Evolutionary conservation across 2,113 vertebrate genomes (phyloP), one percentile per base, ranked within the genome.

Genomic region (Myocastor coypus): DNA sequence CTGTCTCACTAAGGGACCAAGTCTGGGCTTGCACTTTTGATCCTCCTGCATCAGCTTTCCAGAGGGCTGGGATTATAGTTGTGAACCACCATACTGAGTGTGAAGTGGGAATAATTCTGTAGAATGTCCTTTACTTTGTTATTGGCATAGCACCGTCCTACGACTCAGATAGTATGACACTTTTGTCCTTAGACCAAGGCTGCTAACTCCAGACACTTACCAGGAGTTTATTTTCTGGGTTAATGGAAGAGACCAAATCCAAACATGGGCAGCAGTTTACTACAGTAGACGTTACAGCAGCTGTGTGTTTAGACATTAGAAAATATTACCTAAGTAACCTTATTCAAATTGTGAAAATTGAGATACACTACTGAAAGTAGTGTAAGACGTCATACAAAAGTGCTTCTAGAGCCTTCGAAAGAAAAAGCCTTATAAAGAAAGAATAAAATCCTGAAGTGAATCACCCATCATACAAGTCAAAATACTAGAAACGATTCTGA

Each of bases 371-470:
- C 61, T 61, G 24, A 91, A 91, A 71, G 16, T 10, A 80, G 30
- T 37, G 55, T 4, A 73, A 85, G 0, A 57, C 55, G 59, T 57
- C 63, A 66, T 46, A 66, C 78, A 64, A 91, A 95, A 83, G 5
- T 34, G 83, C 64, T 73, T 50, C 52, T 6, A 75, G 30, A 89
- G 73, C 77, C 81, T 84, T 55, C 71, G 37, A 66, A 88, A 84
- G 22, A 16, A 83, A 95, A 69, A n/a, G 11, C 66, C n/a, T 88
- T 95, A 87, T 50, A 55, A 87, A 86, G 61, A 89, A 92, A 82
- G 52, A 40, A 87, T 24, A 52, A n/a, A 89, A 91, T 7, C 46
- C 46, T 59, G 34, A 92, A 94, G 95, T 12, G 2, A 64, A 50
- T 88, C 32, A 84, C 5, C 34, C 4, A 37, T 69, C 37, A 80